A percentile compares a stretch with the other conserved stretches of the same genome.
phyloP scores from a whole-genome alignment of 2,888 invertebrate genomes.

The Hirtodrosophila trivittata region DNA sequence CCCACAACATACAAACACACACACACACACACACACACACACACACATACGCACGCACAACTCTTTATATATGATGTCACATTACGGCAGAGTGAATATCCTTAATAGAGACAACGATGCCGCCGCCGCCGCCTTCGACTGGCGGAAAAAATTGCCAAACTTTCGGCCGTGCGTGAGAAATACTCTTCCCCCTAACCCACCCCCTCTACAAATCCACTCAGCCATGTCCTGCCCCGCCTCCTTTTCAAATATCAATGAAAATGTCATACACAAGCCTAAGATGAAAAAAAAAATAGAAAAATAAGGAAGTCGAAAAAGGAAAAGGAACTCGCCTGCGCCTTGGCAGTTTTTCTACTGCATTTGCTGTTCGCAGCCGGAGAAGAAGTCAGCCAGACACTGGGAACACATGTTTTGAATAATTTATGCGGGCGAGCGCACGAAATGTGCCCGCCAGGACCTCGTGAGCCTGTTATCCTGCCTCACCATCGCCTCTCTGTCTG shows the following conservation, averaged over 20 bases:
- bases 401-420: slow-evolving; percentile 83
- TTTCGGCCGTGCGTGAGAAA: slow-evolving; percentile 64
- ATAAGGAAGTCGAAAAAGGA: slow-evolving; percentile 11
- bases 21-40: slow-evolving; percentile 9
- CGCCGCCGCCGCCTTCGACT: slow-evolving; percentile 51
- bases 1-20: slow-evolving; percentile 31
- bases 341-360: slow-evolving; percentile 63
- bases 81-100: slow-evolving; percentile 78
- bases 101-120: slow-evolving; percentile 67
- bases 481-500: slow-evolving; percentile 19
- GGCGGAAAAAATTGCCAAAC: slow-evolving; percentile 74
- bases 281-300: slow-evolving; percentile 47
- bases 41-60: slow-evolving; percentile 41
- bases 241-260: slow-evolving; percentile 70
- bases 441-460: slow-evolving; percentile 77
- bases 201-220: background rate
- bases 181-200: background rate
- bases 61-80: slow-evolving; percentile 76
- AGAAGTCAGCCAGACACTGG: slow-evolving; percentile 52
- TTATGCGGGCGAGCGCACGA: slow-evolving; percentile 77
- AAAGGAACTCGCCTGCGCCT: slow-evolving; percentile 59
- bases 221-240: background rate
- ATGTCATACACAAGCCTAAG: slow-evolving; percentile 70
- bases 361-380: slow-evolving; percentile 38
- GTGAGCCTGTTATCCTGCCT: slow-evolving; percentile 49